Conservation (phyloP, 1,140 invertebrate genomes). For the Drosophila bipectinata region DNA sequence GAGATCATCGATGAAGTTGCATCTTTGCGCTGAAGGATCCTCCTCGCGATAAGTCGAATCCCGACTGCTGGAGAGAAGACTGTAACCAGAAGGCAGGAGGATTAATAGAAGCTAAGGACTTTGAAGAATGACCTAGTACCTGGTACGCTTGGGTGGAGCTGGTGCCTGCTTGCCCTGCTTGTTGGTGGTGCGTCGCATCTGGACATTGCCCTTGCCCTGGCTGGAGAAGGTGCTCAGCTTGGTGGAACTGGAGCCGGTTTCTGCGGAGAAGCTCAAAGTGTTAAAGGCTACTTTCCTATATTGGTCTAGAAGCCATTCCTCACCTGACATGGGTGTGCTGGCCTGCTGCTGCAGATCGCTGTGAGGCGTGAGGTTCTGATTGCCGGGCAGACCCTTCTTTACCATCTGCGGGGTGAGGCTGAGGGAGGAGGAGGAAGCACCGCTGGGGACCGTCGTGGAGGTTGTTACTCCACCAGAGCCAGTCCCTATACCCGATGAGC, state of each 20-base stretch:
- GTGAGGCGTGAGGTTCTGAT: slow-evolving; percentile 53
- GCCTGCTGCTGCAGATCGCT: slow-evolving; percentile 65
- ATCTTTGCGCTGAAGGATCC: slow-evolving; percentile 57
- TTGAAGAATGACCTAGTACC: slow-evolving; percentile 79
- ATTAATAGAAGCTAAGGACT: slow-evolving; percentile 77
- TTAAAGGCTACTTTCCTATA: not conserved
- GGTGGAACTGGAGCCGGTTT: slow-evolving; percentile 85
- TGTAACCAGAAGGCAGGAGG: slow-evolving; percentile 78
- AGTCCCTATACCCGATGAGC: slow-evolving; percentile 24
- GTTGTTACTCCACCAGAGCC: slow-evolving; percentile 15
- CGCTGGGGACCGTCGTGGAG: slow-evolving; percentile 47
- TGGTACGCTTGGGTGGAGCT: slow-evolving; percentile 96
- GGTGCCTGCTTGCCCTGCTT: slow-evolving; percentile 96
- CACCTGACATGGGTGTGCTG: slow-evolving; percentile 83
- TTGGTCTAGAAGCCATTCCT: not conserved
- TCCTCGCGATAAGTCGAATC: slow-evolving; percentile 83
- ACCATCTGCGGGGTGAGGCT: slow-evolving; percentile 88
- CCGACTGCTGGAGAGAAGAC: slow-evolving; percentile 90
- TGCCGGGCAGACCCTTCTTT: slow-evolving; percentile 87
- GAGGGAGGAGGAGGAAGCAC: slow-evolving; percentile 84
- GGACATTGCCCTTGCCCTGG: slow-evolving; percentile 88
- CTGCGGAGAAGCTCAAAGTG: slow-evolving; percentile 56
- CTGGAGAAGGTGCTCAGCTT: slow-evolving; percentile 89
- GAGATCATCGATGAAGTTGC: slow-evolving; percentile 41
- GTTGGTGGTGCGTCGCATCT: slow-evolving; percentile 93